Percentiles rank a stretch among this genome's conserved stretches.
phyloP scores from a whole-genome alignment of 2,113 vertebrate genomes.

The Stigmatopora nigra region DNA sequence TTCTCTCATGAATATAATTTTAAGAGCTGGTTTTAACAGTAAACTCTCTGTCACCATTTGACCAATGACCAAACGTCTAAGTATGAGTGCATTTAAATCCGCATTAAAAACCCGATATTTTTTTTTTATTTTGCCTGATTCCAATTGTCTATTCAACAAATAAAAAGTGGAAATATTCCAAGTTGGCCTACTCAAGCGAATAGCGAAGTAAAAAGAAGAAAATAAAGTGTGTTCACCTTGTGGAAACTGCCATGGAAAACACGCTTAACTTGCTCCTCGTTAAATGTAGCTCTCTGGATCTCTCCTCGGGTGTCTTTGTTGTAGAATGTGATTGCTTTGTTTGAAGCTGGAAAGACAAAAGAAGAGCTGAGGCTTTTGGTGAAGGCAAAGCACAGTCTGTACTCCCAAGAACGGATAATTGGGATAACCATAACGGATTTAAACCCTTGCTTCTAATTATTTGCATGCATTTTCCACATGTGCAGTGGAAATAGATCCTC shows the following conservation, averaged over 20 bases:
- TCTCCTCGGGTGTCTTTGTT: constrained; percentile 93
- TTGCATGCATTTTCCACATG: constrained; percentile 27
- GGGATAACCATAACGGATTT: constrained; percentile 29
- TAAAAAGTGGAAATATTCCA: no score
- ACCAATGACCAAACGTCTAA: no score
- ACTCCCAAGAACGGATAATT: constrained; percentile 24
- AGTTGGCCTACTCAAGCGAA: no score
- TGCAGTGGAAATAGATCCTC: constrained; percentile 20
- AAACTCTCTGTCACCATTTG: no score
- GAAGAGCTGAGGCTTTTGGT: constrained; percentile 37
- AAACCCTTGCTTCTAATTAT: constrained; percentile 16
- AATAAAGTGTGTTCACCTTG: constrained; percentile 82
- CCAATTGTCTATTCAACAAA: no score
- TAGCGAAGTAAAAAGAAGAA: no score
- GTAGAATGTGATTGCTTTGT: constrained; percentile 90
- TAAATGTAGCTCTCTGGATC: constrained; percentile 83
- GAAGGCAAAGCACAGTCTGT: constrained; percentile 37
- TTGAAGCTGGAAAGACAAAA: constrained; percentile 82
- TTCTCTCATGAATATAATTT: no score
- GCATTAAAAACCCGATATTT: no score
- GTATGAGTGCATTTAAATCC: no score
- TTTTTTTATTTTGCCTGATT: no score
- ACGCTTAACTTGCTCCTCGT: constrained; percentile 82
- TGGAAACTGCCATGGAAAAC: constrained; percentile 98
- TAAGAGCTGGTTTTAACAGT: no score